Conservation (phyloP, 2,888 invertebrate genomes). For the Pogonocherus hispidulus region DNA sequence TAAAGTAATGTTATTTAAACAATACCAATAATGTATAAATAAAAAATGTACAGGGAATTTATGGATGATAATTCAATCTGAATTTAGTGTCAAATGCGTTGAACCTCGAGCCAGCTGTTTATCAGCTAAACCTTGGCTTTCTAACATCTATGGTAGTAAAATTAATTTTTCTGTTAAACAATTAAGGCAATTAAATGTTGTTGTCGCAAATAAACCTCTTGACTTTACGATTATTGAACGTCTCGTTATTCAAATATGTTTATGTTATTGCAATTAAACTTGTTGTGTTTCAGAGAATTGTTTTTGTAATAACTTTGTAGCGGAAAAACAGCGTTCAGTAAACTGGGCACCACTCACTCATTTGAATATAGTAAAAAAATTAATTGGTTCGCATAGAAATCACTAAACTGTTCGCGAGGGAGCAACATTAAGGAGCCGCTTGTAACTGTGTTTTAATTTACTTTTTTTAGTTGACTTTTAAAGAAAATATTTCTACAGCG, state of each 20-base stretch:
- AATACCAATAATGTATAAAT: too few species aligned
- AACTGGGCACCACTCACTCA: not conserved
- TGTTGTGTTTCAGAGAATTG: conserved; percentile 36
- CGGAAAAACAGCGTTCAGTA: conserved; percentile 1
- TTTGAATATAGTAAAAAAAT: not conserved
- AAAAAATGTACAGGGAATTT: too few species aligned
- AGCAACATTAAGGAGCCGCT: not conserved
- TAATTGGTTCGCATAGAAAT: conserved; percentile 10
- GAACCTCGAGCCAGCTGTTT: not conserved
- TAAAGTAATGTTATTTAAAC: too few species aligned
- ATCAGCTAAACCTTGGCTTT: not conserved
- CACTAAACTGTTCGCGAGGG: not conserved
- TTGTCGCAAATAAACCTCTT: conserved; percentile 24
- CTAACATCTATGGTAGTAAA: conserved; percentile 12
- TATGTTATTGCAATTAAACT: conserved; percentile 40
- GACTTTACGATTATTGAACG: conserved; percentile 46
- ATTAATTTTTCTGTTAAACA: conserved; percentile 22
- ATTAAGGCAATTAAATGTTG: conserved; percentile 14
- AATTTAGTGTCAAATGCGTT: not conserved
- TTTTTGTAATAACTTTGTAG: conserved; percentile 18
- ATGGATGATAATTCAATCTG: too few species aligned
- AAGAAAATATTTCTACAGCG: too few species aligned
- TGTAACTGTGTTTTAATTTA: not conserved
- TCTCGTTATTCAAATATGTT: conserved; percentile 41
- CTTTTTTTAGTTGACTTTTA: too few species aligned